Base-by-base conservation (phyloP, 2,888 invertebrate species). In the Salpingus planirostris region DNA sequence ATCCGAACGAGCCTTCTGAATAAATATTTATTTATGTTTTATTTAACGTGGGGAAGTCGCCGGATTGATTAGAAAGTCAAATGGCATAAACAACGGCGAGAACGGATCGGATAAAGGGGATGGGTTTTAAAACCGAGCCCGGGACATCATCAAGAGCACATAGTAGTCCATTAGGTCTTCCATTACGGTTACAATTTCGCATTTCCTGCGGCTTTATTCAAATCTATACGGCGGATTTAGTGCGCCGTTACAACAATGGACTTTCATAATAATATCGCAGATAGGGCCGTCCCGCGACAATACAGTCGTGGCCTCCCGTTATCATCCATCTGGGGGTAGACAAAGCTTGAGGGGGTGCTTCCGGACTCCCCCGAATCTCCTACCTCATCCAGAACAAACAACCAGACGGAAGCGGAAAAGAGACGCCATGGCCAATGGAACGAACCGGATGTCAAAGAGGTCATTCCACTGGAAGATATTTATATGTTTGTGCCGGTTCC, bases 381-480 rank as follows among this genome's bases (percentile, higher is more conserved):
- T 37, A 42, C 48, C 46, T 46, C 50, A 43, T 45, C 40, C 50
- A 44, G 50, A 54, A 54, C 50, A 54, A 57, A 56, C 55, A 57
- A 53, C 47, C 51, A 50, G 54, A 44, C 57, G 57, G 59, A 58
- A 59, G 38, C 57, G 58, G 59, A 58, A 58, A 54, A 50, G 46
- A 43, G 47, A 48, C 43, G 47, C 49, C 50, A 47, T 47, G 52
- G 49, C 59, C 55, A 57, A 57, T 59, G 51, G 54, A 52, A 54
- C 54, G 55, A 48, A 51, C 53, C 57, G 55, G 56, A 55, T 54
- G 58, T 55, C 54, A 58, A 54, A 58, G 54, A 55, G 57, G 56
- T 59, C 58, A 55, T 59, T 59, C 57, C 55, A 50, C 52, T 57
- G 58, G 58, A 59, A 58, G 58, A 58, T 57, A 59, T 60, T 59